These are phyloP conservation scores for Pterostichus niger DNA, from an alignment of 2,888 invertebrate genomes.

Conservation along the genomic window DNA sequence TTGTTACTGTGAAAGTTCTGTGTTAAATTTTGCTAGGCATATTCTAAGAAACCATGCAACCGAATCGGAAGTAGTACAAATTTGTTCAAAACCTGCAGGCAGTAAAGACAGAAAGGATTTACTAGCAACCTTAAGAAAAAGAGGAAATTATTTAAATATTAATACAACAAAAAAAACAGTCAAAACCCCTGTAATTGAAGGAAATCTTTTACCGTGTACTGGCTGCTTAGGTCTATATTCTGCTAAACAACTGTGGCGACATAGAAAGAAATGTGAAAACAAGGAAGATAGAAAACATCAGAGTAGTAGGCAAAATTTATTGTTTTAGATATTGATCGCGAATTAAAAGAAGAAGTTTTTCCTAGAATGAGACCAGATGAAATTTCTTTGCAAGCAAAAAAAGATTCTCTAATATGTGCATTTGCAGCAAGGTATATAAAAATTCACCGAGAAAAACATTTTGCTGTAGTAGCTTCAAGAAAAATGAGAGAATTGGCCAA, in stretches of 20 bases:
- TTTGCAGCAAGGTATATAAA: too few species aligned
- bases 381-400: conserved; percentile 48
- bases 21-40: conserved; percentile 51
- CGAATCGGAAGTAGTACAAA: conserved; percentile 42
- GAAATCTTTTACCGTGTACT: too few species aligned
- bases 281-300: conserved; percentile 57
- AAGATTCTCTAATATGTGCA: too few species aligned
- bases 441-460: too few species aligned
- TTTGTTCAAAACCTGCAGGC: too few species aligned
- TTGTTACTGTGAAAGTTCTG: conserved; percentile 32
- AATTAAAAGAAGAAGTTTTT: conserved; percentile 55
- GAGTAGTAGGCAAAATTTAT: too few species aligned
- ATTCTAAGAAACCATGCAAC: conserved; percentile 35
- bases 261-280: too few species aligned
- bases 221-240: conserved; percentile 70
- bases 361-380: conserved; percentile 55
- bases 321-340: conserved; percentile 68
- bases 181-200: conserved; percentile 46
- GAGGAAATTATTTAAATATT: conserved; percentile 68
- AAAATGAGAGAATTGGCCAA: too few species aligned
- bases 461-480: too few species aligned
- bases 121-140: conserved; percentile 60
- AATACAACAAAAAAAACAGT: conserved; percentile 68
- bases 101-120: too few species aligned
- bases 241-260: conserved; percentile 69